Conservation (phyloP, 2,888 invertebrate genomes). For the Schizotus pectinicornis region DNA sequence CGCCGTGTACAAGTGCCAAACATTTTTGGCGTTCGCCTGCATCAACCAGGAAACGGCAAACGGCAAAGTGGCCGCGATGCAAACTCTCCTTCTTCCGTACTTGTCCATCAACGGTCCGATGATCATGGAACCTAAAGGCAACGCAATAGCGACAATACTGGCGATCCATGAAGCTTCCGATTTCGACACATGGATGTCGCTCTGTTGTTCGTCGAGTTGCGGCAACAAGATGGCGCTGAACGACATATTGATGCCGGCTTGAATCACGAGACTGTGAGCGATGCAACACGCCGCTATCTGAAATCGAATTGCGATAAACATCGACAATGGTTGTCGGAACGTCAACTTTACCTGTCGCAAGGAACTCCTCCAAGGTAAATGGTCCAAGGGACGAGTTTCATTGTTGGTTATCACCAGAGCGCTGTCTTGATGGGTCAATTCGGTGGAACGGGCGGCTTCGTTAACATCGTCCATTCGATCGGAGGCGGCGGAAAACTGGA, state of each 20-base stretch:
- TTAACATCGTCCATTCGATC: too few species aligned
- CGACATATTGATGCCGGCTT: constrained; percentile 65
- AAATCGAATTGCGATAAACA: constrained; percentile 19
- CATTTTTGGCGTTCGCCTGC: constrained; percentile 55
- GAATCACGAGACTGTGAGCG: constrained; percentile 61
- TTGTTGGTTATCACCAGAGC: too few species aligned
- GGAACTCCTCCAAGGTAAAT: constrained; percentile 4
- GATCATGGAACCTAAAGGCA: constrained; percentile 62
- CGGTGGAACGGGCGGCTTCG: too few species aligned
- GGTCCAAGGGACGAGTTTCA: too few species aligned
- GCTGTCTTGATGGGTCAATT: too few species aligned
- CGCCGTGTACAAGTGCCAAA: constrained; percentile 60
- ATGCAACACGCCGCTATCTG: constrained; percentile 60
- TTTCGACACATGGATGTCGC: constrained; percentile 55
- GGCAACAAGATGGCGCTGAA: constrained; percentile 64
- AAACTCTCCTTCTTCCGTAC: constrained; percentile 61
- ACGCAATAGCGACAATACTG: constrained; percentile 63
- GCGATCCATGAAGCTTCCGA: constrained; percentile 66
- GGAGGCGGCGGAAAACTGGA: too few species aligned
- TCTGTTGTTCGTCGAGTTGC: constrained; percentile 56
- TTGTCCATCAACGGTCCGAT: constrained; percentile 65
- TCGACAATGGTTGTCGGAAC: neutral
- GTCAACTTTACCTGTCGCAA: constrained; percentile 11
- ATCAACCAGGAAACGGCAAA: constrained; percentile 61
- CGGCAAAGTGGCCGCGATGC: constrained; percentile 59